Conservation (phyloP, 2,797 vertebrate genomes). For the Diceros bicornis region DNA sequence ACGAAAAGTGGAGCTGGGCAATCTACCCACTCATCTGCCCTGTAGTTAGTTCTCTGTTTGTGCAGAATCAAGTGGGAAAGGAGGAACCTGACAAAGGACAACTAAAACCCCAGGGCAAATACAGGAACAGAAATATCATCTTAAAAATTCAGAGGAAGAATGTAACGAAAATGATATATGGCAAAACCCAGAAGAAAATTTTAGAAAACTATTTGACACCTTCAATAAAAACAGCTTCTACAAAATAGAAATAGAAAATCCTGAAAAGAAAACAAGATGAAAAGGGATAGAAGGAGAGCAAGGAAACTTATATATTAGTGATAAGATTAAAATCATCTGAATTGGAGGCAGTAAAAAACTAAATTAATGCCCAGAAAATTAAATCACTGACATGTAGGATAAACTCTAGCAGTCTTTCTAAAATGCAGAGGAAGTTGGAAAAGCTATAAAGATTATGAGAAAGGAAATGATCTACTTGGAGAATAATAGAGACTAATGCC, state of each 20-base stretch:
- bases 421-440: constrained; percentile 68
- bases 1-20: neutral
- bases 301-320: neutral
- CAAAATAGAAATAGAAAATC: neutral
- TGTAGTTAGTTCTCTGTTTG: neutral
- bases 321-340: constrained; percentile 44
- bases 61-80: neutral
- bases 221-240: neutral
- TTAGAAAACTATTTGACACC: neutral
- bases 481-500: constrained; percentile 19
- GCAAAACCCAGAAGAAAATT: neutral
- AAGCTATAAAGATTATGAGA: constrained; percentile 75
- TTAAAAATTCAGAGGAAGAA: neutral
- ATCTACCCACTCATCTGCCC: neutral
- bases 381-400: constrained; percentile 42
- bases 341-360: constrained; percentile 53
- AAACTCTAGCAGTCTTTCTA: constrained; percentile 33
- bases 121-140: neutral
- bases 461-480: constrained; percentile 68
- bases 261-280: neutral
- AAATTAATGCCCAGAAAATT: constrained; percentile 65
- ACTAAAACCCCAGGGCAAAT: neutral
- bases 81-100: neutral
- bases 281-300: neutral
- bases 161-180: neutral